Conservation (phyloP, 2,113 vertebrate species). For the Actinemys pallida region DNA sequence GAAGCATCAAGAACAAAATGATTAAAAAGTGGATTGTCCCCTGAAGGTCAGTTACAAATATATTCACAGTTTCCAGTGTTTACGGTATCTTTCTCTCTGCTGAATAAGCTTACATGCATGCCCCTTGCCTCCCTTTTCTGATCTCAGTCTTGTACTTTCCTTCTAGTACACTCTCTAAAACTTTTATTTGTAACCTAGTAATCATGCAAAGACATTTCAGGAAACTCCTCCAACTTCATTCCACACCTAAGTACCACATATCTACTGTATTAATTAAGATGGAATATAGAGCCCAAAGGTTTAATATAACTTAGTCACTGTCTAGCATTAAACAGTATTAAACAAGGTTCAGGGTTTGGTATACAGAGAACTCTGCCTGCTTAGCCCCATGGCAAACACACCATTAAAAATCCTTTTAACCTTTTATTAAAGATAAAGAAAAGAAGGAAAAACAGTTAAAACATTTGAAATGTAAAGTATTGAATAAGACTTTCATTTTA, state of each 20-base stretch:
- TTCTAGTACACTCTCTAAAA: not conserved
- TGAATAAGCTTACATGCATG: not conserved
- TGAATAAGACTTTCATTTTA: no score
- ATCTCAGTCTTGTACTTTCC: not conserved
- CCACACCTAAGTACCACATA: not conserved
- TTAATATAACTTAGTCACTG: not conserved
- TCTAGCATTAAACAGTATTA: not conserved
- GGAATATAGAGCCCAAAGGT: not conserved
- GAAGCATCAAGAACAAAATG: not conserved
- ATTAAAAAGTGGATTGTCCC: not conserved
- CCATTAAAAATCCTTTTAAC: no score
- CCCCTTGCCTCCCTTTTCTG: not conserved
- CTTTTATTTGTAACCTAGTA: not conserved
- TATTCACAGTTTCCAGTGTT: not conserved
- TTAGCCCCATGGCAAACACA: no score
- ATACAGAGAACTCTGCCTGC: no score
- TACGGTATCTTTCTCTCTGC: not conserved
- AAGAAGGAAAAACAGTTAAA: no score
- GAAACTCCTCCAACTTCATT: not conserved
- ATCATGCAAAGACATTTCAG: not conserved
- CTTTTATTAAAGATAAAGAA: no score
- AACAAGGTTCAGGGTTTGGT: not conserved
- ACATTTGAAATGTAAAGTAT: no score
- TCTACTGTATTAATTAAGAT: not conserved
- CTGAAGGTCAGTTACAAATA: not conserved